phyloP scores from a whole-genome alignment of 1,140 invertebrate species.

The Cotesia vestalis region DNA sequence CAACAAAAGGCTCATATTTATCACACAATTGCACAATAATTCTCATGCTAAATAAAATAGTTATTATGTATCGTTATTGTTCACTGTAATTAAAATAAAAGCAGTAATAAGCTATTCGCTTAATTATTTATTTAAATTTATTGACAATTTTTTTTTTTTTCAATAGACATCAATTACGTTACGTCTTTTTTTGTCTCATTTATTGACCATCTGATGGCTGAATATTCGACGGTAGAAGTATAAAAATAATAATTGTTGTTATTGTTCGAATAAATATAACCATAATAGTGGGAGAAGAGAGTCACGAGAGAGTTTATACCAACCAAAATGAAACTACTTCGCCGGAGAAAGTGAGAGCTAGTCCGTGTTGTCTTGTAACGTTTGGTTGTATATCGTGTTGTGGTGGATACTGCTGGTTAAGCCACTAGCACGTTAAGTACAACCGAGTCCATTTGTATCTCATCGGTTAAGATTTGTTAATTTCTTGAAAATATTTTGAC shows the following conservation, averaged over 20 bases:
- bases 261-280: slow-evolving; percentile 7
- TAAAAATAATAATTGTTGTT: slow-evolving; percentile 41
- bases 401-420: slow-evolving; percentile 36
- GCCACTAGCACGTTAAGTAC: slow-evolving; percentile 6
- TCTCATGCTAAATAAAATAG: too few species aligned
- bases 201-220: too few species aligned
- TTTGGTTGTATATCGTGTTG: slow-evolving; percentile 52
- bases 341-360: slow-evolving; percentile 64
- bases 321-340: slow-evolving; percentile 63
- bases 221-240: not conserved
- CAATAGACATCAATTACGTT: too few species aligned
- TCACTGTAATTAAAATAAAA: too few species aligned
- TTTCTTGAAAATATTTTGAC: too few species aligned
- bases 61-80: too few species aligned
- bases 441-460: slow-evolving; percentile 12
- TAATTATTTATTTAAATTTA: too few species aligned
- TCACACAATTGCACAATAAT: too few species aligned
- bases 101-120: too few species aligned
- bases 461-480: not conserved
- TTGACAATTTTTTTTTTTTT: too few species aligned
- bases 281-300: slow-evolving; percentile 37
- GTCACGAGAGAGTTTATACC: slow-evolving; percentile 59
- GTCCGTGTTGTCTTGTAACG: slow-evolving; percentile 52
- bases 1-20: too few species aligned
- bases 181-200: too few species aligned